Evolutionary conservation across 2,888 invertebrate genomes (phyloP).

Genomic region (Helicoverpa assulta): DNA sequence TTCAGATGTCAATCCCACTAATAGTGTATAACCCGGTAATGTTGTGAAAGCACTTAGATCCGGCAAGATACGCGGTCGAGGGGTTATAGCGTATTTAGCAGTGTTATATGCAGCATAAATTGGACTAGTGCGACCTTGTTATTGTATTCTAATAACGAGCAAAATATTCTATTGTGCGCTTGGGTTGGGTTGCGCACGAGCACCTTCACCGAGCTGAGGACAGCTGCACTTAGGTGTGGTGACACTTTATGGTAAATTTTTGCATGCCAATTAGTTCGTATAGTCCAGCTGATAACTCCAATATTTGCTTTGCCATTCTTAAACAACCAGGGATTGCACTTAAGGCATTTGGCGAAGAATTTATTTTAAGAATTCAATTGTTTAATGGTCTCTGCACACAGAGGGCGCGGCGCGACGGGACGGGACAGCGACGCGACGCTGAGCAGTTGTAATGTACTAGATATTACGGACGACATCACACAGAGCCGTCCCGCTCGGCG

Average conservation of each 20-base stretch:
- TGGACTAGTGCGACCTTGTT: constrained; percentile 77
- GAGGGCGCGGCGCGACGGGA: too few relatives aligned
- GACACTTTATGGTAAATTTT: constrained; percentile 45
- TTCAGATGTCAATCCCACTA: constrained; percentile 81
- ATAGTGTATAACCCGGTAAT: constrained; percentile 61
- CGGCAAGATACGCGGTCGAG: constrained; percentile 16
- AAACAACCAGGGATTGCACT: not conserved
- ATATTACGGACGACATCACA: too few relatives aligned
- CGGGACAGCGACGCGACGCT: too few relatives aligned
- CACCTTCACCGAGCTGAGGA: constrained; percentile 64
- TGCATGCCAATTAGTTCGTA: constrained; percentile 22
- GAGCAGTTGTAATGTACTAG: too few relatives aligned
- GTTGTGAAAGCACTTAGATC: constrained; percentile 53
- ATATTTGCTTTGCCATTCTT: constrained; percentile 1
- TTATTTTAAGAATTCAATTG: constrained; percentile 7
- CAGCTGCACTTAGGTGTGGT: constrained; percentile 54
- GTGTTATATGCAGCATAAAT: constrained; percentile 69
- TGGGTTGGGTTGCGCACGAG: constrained; percentile 62
- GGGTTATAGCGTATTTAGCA: constrained; percentile 44
- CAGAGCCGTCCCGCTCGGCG: too few relatives aligned
- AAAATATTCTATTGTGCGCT: constrained; percentile 80
- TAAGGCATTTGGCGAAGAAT: not conserved
- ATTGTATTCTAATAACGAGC: constrained; percentile 83
- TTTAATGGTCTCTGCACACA: too few relatives aligned
- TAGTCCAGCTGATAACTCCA: not conserved